phyloP scores from a whole-genome alignment of 2,888 invertebrate species.

The Mythimna ferrago region DNA sequence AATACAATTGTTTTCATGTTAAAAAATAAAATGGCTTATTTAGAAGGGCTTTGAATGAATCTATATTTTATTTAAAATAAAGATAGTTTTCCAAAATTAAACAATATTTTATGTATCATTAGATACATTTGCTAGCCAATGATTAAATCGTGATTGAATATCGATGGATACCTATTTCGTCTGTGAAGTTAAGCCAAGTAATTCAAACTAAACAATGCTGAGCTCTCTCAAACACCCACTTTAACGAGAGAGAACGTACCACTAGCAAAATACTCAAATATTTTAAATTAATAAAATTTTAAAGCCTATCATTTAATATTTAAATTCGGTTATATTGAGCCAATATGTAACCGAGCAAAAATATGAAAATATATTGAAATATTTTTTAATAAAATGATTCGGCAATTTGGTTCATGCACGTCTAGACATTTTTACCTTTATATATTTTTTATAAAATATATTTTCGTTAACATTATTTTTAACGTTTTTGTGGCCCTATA shows the following conservation, averaged over 20 bases:
- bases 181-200: not conserved
- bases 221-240: not conserved
- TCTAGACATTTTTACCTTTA: constrained; percentile 20
- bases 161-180: constrained; percentile 67
- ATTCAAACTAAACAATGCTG: not conserved
- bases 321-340: not conserved
- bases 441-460: not conserved
- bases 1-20: not conserved
- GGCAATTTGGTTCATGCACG: constrained; percentile 17
- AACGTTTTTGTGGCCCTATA: not conserved
- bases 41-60: not conserved
- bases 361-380: constrained; percentile 25
- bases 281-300: not conserved
- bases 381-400: constrained; percentile 8
- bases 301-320: not conserved
- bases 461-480: not conserved
- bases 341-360: constrained; percentile 2
- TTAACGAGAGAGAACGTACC: not conserved
- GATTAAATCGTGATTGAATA: not conserved
- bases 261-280: not conserved
- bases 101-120: not conserved
- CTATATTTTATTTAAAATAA: not conserved
- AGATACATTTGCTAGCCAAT: not conserved
- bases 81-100: too few relatives aligned
- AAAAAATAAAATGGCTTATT: not conserved